Evolutionary conservation across 2,888 invertebrate species (phyloP).

Genomic region (Agrotis segetum): DNA sequence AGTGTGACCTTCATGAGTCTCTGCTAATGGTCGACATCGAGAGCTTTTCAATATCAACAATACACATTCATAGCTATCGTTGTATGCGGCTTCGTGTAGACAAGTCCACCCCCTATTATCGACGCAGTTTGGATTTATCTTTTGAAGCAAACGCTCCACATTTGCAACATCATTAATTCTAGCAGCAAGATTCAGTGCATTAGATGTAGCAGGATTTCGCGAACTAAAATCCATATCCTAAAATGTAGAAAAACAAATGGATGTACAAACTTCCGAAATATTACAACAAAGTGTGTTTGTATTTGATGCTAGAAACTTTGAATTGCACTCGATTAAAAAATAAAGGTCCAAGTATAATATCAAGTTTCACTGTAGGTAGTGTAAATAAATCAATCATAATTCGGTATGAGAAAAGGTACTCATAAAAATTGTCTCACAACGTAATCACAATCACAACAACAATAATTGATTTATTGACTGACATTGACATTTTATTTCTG

Average conservation of each 20-base stretch:
- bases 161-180: slow-evolving; percentile 80
- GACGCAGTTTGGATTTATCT: slow-evolving; percentile 85
- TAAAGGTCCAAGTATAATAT: neutral
- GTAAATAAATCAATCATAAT: neutral
- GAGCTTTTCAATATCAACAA: slow-evolving; percentile 79
- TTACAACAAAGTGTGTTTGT: neutral
- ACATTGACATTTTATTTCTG: neutral
- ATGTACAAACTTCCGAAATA: slow-evolving; percentile 25
- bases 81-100: slow-evolving; percentile 88
- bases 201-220: slow-evolving; percentile 86
- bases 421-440: slow-evolving; percentile 8
- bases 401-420: slow-evolving; percentile 9
- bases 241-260: slow-evolving; percentile 11
- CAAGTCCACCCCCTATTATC: slow-evolving; percentile 91
- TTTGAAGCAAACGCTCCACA: slow-evolving; percentile 80
- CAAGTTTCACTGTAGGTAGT: slow-evolving; percentile 3
- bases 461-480: neutral
- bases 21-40: slow-evolving; percentile 78
- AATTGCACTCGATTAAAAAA: slow-evolving; percentile 17
- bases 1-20: slow-evolving; percentile 88
- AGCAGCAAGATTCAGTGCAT: slow-evolving; percentile 86
- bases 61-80: slow-evolving; percentile 82
- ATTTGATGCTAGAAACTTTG: neutral
- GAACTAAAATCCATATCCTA: slow-evolving; percentile 88
- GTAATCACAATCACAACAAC: slow-evolving; percentile 10